Conservation (phyloP, 2,888 invertebrate species). For the Melitaea athalia region DNA sequence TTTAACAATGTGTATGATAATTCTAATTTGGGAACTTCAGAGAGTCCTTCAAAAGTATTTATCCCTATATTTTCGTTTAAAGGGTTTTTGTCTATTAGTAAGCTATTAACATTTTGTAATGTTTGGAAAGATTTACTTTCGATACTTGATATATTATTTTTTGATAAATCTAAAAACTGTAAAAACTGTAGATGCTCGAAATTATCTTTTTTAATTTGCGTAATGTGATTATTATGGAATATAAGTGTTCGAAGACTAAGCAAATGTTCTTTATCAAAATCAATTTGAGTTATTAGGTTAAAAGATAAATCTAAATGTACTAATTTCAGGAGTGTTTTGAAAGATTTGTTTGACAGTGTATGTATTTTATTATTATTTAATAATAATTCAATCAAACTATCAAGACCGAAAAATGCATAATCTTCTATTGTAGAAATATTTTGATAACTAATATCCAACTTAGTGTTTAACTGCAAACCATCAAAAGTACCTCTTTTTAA, state of each 20-base stretch:
- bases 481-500: slow-evolving; percentile 58
- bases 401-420: slow-evolving; percentile 57
- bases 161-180: slow-evolving; percentile 58
- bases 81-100: slow-evolving; percentile 61
- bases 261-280: slow-evolving; percentile 56
- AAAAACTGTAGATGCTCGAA: slow-evolving; percentile 51
- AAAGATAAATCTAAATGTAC: slow-evolving; percentile 56
- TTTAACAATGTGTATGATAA: slow-evolving; percentile 56
- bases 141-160: slow-evolving; percentile 57
- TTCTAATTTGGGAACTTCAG: slow-evolving; percentile 57
- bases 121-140: slow-evolving; percentile 53
- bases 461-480: slow-evolving; percentile 49
- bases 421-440: slow-evolving; percentile 53
- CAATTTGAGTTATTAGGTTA: slow-evolving; percentile 55
- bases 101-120: slow-evolving; percentile 51
- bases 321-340: slow-evolving; percentile 50
- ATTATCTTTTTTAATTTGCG: slow-evolving; percentile 48
- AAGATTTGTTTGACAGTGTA: slow-evolving; percentile 50
- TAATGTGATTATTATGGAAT: slow-evolving; percentile 55
- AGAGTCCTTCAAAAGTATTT: slow-evolving; percentile 57
- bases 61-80: slow-evolving; percentile 51
- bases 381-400: slow-evolving; percentile 46
- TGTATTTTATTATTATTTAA: slow-evolving; percentile 58
- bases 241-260: slow-evolving; percentile 49
- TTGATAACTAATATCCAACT: slow-evolving; percentile 58